phyloP scores from a whole-genome alignment of 2,113 vertebrate genomes.

The Salminus brasiliensis region DNA sequence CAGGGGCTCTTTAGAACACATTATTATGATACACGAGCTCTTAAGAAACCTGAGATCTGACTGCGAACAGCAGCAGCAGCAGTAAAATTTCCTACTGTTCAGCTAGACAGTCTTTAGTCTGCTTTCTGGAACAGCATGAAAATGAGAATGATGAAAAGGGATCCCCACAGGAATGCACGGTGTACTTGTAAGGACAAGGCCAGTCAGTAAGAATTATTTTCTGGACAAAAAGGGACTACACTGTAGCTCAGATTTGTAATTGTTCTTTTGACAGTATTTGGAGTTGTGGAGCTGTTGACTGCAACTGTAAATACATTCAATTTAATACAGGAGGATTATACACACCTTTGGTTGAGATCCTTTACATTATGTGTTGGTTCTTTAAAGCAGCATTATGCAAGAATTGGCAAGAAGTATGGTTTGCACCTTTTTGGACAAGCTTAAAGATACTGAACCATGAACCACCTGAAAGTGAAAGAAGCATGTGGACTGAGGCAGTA shows the following conservation, averaged over 20 bases:
- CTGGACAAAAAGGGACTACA: background rate
- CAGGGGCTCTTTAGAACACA: background rate
- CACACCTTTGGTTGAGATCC: no score
- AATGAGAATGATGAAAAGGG: slow-evolving; percentile 24
- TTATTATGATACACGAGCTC: slow-evolving; percentile 34
- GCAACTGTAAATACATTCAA: background rate
- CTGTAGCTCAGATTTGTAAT: background rate
- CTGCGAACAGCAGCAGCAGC: background rate
- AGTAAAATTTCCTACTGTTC: slow-evolving; percentile 34
- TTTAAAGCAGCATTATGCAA: no score
- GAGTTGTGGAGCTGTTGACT: background rate
- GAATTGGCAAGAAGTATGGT: no score
- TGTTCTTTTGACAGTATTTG: background rate
- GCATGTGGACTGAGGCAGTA: no score
- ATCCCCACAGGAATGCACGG: slow-evolving; percentile 2
- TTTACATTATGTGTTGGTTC: no score
- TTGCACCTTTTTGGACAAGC: no score
- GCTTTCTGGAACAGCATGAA: slow-evolving; percentile 8
- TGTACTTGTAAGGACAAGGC: slow-evolving; percentile 20
- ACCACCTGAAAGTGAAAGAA: no score
- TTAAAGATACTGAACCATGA: no score
- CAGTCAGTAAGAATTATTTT: slow-evolving; percentile 28
- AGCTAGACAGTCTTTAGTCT: slow-evolving; percentile 35
- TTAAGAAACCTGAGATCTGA: slow-evolving; percentile 12
- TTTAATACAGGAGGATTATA: background rate